Base-by-base conservation (phyloP, 2,888 invertebrate genomes). In the Sphinx pinastri region DNA sequence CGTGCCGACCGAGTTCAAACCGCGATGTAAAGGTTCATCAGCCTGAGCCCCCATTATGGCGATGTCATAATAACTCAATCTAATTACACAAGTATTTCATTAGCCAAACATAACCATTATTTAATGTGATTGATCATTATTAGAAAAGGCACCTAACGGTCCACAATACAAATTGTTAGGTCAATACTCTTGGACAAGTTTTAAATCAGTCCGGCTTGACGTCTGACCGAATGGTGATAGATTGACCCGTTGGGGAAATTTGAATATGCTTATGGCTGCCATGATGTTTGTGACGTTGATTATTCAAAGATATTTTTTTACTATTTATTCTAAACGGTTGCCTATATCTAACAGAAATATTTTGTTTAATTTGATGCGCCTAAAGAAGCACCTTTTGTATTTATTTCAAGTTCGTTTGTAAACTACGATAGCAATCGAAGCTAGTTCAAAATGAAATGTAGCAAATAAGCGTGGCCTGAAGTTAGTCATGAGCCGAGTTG, bases 1-100 rank as follows among this genome's bases (percentile, higher is more conserved):
- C 49, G 47, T 63, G n/a, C 10, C 10, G 16, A 12, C 49, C 16
- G 16, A 47, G 49, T 63, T 63, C 58, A 58, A 58, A 58, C 13
- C 31, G 12, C 12, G 2, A 16, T 19, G 12, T 16, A 54, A 54
- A 47, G 52, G 69, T 63, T 69, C 63, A 55, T 25, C 60, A 19
- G 14, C 63, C 69, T 54, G 19, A n/a, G 38, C 38, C 2, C 47
- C 45, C 60, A 68, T 68, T 59, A 69, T 54, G 25, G 54, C 63
- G n/a, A 63, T 69, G 69, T 68, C 68, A 59, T 69, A 63, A 69
- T 63, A 63, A 45, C 16, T 63, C 63, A 63, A 49, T 63, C 63
- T 63, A 63, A 63, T 63, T 63, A 63, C 63, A 63, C 19, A 13
- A 16, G 16, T 2, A 13, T 49, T 63, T 63, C 19, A 63, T 63